phyloP scores from a whole-genome alignment of 1,140 invertebrate species.

The Drosophila nasuta region DNA sequence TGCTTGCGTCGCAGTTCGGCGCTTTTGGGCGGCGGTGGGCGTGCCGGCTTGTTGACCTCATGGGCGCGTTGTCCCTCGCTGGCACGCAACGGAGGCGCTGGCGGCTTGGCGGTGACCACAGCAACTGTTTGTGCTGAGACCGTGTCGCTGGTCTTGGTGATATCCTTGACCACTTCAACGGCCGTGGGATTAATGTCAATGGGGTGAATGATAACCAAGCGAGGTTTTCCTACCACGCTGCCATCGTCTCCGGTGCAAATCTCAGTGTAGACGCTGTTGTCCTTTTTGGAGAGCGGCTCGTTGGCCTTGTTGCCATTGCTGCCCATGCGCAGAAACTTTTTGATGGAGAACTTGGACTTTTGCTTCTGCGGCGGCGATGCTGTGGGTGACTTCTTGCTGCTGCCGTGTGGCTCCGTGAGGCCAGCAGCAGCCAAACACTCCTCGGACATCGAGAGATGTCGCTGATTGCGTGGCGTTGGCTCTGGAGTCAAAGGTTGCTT shows the following conservation, averaged over 20 bases:
- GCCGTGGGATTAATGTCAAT: constrained; percentile 92
- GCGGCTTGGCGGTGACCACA: constrained; percentile 86
- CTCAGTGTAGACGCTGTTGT: constrained; percentile 78
- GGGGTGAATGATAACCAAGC: constrained; percentile 94
- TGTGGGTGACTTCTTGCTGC: constrained; percentile 60
- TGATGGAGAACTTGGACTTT: constrained; percentile 91
- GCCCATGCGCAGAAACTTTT: constrained; percentile 92
- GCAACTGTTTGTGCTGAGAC: constrained; percentile 80
- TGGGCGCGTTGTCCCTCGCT: constrained; percentile 80
- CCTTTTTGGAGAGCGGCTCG: constrained; percentile 70
- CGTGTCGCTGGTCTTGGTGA: constrained; percentile 82
- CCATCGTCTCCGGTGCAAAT: constrained; percentile 75
- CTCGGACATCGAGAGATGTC: constrained; percentile 89
- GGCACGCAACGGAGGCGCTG: constrained; percentile 85
- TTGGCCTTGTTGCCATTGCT: constrained; percentile 84
- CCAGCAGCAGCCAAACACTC: constrained; percentile 87
- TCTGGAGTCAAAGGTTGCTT: constrained; percentile 86
- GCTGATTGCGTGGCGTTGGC: constrained; percentile 86
- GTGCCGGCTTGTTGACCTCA: constrained; percentile 88
- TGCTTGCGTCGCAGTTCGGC: constrained; percentile 87
- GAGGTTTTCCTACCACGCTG: constrained; percentile 86
- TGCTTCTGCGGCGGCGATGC: constrained; percentile 87
- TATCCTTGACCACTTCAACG: constrained; percentile 90
- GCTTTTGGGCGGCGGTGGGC: constrained; percentile 90
- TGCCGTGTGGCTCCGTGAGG: constrained; percentile 48